Evolutionary conservation across 2,113 vertebrate genomes (phyloP), one percentile per base, ranked within the genome.

Genomic region (Piaya cayana): DNA sequence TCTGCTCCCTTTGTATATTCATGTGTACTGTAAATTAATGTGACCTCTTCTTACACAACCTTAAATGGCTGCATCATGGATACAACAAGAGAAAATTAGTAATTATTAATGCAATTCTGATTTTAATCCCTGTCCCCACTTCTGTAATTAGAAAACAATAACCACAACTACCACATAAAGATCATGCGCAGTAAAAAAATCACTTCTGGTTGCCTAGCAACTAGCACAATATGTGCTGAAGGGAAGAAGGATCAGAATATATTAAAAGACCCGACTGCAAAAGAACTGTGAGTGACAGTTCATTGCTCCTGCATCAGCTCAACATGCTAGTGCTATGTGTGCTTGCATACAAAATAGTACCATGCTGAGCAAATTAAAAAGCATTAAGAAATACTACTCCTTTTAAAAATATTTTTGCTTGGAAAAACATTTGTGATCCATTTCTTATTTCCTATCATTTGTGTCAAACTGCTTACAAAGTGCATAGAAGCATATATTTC

Each of bases 151-250:
- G 95, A 95, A 98, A 97, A 97, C 94, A 97, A 97, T 96, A 97
- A 97, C 93, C 95, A 96, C 92, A 96, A 88, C 96, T 91, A 96
- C 78, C 91, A 95, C 65, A 97, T 92, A 96, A 94, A 97, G 97
- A 92, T 87, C 97, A 97, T 96, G 97, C 77, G 90, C 96, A 97
- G 90, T 94, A 43, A 80, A 45, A 45, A 96, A 76, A 96, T 53
- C 95, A 97, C 79, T 95, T 96, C 80, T 0, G 17, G 98, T 98
- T 98, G 97, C 98, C 88, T 98, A 97, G 98, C 98, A 98, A 98
- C 98, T 90, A 95, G 92, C 52, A 96, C 95, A 93, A 93, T 95
- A 97, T 77, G 68, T 97, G 97, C 95, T 90, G 97, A 96, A 97
- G 97, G 96, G 94, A 96, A 95, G 62, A 93, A 94, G 80, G 96